A percentile compares a stretch with the other conserved stretches of the same genome.
phyloP scores from a whole-genome alignment of 2,113 vertebrate genomes.

The Anguilla japonica region DNA sequence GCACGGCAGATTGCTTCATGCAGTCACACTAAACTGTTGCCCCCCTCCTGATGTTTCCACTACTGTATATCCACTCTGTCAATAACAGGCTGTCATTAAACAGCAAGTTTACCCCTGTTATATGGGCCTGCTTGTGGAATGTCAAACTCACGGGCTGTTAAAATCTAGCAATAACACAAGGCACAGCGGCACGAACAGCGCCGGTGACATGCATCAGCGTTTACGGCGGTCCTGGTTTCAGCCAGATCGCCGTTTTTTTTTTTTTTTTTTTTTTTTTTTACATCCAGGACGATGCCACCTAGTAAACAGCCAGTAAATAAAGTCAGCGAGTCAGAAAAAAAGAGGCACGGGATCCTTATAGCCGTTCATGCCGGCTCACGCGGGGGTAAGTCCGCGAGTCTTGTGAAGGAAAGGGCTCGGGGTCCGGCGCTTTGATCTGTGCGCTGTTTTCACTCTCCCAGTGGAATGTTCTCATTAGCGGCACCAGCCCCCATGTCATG shows the following conservation, averaged over 20 bases:
- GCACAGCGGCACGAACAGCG: slow-evolving; percentile 52
- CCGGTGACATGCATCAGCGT: slow-evolving; percentile 53
- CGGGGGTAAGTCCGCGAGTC: background rate
- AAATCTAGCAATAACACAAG: slow-evolving; percentile 44
- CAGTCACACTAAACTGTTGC: slow-evolving; percentile 30
- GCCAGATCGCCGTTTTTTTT: slow-evolving; percentile 55
- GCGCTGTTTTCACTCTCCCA: background rate
- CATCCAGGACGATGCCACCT: slow-evolving; percentile 61
- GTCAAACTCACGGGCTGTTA: slow-evolving; percentile 44
- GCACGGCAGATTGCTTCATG: slow-evolving; percentile 7
- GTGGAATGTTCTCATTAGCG: slow-evolving; percentile 15
- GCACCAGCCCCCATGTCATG: slow-evolving; percentile 2
- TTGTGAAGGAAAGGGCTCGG: background rate
- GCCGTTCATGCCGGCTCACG: background rate
- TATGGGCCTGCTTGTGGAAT: slow-evolving; percentile 37
- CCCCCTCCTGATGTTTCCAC: slow-evolving; percentile 15
- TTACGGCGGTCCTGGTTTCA: slow-evolving; percentile 48
- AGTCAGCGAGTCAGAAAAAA: slow-evolving; percentile 33
- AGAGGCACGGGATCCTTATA: slow-evolving; percentile 38
- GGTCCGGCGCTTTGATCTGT: slow-evolving; percentile 4
- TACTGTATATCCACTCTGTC: slow-evolving; percentile 24
- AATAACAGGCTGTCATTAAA: slow-evolving; percentile 23
- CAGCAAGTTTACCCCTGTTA: slow-evolving; percentile 30
- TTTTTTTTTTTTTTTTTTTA: slow-evolving; percentile 59
- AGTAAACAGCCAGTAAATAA: slow-evolving; percentile 62